A percentile compares a stretch with the other conserved stretches of the same genome.
phyloP scores from a whole-genome alignment of 2,797 vertebrate genomes.

The Valencia hispanica region DNA sequence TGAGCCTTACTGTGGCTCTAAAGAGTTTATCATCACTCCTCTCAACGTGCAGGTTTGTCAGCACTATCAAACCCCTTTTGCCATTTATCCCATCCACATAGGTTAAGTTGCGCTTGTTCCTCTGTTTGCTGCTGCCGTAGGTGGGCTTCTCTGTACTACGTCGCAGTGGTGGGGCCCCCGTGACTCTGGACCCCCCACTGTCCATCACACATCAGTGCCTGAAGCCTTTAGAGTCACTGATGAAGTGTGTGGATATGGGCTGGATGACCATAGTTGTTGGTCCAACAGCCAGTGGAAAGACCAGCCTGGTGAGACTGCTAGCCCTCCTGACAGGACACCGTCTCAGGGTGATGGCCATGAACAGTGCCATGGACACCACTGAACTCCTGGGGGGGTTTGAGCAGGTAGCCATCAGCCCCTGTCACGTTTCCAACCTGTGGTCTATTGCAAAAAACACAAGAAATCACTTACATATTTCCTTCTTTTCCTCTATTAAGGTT shows the following conservation, averaged over 20 bases:
- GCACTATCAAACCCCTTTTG: neutral
- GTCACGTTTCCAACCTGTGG: no score
- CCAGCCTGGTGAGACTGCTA: slow-evolving; percentile 90
- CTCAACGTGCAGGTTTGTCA: slow-evolving; percentile 90
- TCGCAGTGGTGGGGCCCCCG: slow-evolving; percentile 84
- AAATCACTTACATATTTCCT: neutral
- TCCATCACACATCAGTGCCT: slow-evolving; percentile 91
- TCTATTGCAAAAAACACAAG: neutral
- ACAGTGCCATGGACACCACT: slow-evolving; percentile 96
- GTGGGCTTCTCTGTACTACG: slow-evolving; percentile 92
- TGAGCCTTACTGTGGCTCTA: slow-evolving; percentile 86
- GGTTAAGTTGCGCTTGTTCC: neutral
- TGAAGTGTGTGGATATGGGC: slow-evolving; percentile 97
- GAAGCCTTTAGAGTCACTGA: slow-evolving; percentile 90
- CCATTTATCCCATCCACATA: neutral
- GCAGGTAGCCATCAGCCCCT: slow-evolving; percentile 79
- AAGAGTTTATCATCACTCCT: slow-evolving; percentile 91
- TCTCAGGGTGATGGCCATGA: slow-evolving; percentile 94
- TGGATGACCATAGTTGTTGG: slow-evolving; percentile 98
- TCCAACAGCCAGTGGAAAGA: slow-evolving; percentile 92
- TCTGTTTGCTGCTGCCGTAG: slow-evolving; percentile 62
- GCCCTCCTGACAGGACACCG: slow-evolving; percentile 91
- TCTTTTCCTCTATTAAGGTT: slow-evolving; percentile 78
- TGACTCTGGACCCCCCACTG: slow-evolving; percentile 79
- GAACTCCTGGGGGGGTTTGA: slow-evolving; percentile 97